Evolutionary conservation across 2,797 vertebrate genomes (phyloP).

Genomic region (Leuciscus waleckii): DNA sequence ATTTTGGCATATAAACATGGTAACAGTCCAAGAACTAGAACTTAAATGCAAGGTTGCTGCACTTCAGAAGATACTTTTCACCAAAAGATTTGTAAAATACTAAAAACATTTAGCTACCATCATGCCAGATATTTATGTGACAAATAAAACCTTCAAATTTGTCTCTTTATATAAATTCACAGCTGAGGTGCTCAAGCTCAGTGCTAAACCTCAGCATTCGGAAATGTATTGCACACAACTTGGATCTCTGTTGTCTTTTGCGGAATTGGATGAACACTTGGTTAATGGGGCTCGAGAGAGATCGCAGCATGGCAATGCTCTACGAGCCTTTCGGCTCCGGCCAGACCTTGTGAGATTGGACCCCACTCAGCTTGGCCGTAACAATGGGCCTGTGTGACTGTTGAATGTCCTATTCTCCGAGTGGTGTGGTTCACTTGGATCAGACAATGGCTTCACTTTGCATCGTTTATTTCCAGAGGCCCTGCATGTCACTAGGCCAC

Average conservation of each 20-base stretch:
- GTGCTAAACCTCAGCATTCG: conserved; percentile 10
- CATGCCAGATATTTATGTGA: not conserved
- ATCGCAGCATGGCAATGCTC: conserved; percentile 48
- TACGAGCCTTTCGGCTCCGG: conserved; percentile 38
- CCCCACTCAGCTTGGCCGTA: conserved; percentile 64
- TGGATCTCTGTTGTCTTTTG: conserved; percentile 41
- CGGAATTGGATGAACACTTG: conserved; percentile 24
- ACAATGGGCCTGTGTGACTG: conserved; percentile 79
- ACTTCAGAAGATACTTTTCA: not conserved
- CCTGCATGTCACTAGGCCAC: conserved; percentile 73
- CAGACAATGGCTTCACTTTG: conserved; percentile 83
- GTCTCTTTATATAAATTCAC: not conserved
- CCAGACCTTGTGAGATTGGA: conserved; percentile 66
- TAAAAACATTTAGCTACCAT: not conserved
- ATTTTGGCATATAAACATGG: not conserved
- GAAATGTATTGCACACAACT: conserved; percentile 21
- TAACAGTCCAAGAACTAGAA: not conserved
- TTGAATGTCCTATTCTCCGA: conserved; percentile 80
- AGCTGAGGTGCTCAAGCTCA: not conserved
- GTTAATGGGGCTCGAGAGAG: conserved; percentile 43
- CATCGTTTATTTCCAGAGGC: conserved; percentile 74
- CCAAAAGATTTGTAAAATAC: conserved; percentile 1
- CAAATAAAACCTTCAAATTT: not conserved
- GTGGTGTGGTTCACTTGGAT: conserved; percentile 80
- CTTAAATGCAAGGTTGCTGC: not conserved